Percentiles rank a stretch among this genome's conserved stretches.
Evolutionary conservation across 2,113 vertebrate species (phyloP).

Genomic region (Urocitellus parryii): DNA sequence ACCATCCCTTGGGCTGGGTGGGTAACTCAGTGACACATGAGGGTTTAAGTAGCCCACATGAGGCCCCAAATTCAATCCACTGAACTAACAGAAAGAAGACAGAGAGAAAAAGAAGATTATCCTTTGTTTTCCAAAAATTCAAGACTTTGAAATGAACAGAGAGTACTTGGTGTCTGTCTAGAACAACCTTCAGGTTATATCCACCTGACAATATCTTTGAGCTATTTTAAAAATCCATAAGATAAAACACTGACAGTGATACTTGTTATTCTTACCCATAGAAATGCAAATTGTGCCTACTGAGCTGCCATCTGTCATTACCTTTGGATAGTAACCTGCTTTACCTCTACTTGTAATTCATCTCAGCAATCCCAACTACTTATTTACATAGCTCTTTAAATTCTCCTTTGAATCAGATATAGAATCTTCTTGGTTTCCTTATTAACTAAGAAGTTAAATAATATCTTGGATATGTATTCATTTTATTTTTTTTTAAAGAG

Average conservation of each 20-base stretch:
- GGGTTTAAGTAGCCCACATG: background rate
- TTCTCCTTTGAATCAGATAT: background rate
- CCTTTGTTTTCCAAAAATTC: background rate
- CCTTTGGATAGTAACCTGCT: background rate
- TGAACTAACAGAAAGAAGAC: background rate
- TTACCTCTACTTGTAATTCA: background rate
- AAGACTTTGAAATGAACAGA: background rate
- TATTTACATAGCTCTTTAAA: background rate
- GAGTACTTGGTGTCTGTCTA: background rate
- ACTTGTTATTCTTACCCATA: background rate
- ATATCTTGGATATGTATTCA: background rate
- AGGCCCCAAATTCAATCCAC: background rate
- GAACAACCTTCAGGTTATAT: background rate
- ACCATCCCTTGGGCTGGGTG: background rate
- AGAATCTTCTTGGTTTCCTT: background rate
- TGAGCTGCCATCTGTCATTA: background rate
- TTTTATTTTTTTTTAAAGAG: no score
- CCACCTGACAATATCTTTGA: background rate
- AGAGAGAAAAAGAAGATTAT: background rate
- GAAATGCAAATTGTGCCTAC: background rate
- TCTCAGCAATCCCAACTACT: background rate
- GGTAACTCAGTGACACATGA: background rate
- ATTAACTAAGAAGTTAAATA: conserved; percentile 32
- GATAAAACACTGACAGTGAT: background rate
- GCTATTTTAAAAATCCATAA: background rate